Conservation (phyloP, 1,140 invertebrate species). For the Drosophila rhopaloa region DNA sequence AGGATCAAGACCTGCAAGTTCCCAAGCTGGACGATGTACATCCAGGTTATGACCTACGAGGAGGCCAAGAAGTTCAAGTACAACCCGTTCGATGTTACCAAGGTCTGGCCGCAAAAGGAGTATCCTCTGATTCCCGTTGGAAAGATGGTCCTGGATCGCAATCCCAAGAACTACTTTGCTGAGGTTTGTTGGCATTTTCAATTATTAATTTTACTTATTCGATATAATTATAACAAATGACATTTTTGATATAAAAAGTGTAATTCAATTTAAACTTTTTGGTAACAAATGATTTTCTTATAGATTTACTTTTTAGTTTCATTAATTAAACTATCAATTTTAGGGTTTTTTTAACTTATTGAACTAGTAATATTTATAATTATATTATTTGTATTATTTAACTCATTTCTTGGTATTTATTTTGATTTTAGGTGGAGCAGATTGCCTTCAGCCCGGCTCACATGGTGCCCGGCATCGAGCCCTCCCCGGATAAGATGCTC, state of each 20-base stretch:
- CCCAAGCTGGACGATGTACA: conserved; percentile 92
- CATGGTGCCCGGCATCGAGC: conserved; percentile 95
- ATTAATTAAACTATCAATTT: too few species aligned
- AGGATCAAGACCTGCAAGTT: conserved; percentile 92
- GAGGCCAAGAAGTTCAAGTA: conserved; percentile 90
- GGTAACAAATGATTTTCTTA: too few species aligned
- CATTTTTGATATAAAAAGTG: too few species aligned
- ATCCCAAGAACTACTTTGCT: conserved; percentile 96
- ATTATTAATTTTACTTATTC: too few species aligned
- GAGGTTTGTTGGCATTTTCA: conserved; percentile 85
- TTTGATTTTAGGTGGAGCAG: conserved; percentile 91
- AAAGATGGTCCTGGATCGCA: conserved; percentile 94
- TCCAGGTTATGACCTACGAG: conserved; percentile 91
- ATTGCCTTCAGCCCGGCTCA: conserved; percentile 96
- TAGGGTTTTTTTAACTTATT: too few species aligned
- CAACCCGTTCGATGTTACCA: conserved; percentile 97
- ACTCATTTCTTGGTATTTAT: not conserved
- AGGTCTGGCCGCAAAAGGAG: conserved; percentile 96
- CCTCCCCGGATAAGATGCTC: conserved; percentile 97
- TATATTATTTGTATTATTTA: not conserved
- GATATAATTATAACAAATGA: too few species aligned
- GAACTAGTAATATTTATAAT: too few species aligned
- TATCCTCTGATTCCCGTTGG: conserved; percentile 97
- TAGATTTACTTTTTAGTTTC: too few species aligned
- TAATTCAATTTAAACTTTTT: too few species aligned